Evolutionary conservation across 2,113 vertebrate species (phyloP).

Genomic region (Irena cyanogastra): DNA sequence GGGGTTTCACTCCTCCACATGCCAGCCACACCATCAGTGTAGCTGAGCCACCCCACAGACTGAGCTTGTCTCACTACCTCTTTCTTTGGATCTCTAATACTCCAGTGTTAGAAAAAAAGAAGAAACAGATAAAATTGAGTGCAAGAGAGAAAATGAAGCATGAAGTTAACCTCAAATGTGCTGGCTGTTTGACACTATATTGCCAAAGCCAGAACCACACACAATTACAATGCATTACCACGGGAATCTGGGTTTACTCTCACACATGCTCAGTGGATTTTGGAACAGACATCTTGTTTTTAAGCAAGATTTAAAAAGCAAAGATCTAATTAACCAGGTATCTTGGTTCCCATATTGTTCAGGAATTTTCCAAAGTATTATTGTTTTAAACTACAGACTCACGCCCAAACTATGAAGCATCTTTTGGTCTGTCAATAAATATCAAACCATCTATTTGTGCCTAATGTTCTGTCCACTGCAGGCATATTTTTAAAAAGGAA

Average conservation of each 20-base stretch:
- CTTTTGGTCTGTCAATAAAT: not conserved
- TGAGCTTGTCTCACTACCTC: not conserved
- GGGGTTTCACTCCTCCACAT: not conserved
- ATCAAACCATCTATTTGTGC: not conserved
- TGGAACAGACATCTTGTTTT: not conserved
- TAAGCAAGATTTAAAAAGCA: not conserved
- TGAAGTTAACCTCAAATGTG: not conserved
- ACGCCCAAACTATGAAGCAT: not conserved
- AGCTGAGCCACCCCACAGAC: not conserved
- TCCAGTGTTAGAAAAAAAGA: not conserved
- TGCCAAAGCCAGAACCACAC: not conserved
- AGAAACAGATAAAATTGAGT: not conserved
- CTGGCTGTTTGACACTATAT: not conserved
- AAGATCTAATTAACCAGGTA: not conserved
- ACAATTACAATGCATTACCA: not conserved
- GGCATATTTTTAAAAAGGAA: not conserved
- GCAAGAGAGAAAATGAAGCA: not conserved
- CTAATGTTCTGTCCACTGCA: not conserved
- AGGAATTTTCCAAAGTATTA: not conserved
- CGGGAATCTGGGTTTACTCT: not conserved
- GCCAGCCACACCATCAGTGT: fast-evolving
- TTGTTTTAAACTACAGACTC: not conserved
- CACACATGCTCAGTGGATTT: not conserved
- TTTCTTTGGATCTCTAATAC: not conserved
- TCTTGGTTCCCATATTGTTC: not conserved